phyloP scores from a whole-genome alignment of 1,140 invertebrate species.

The Uloborus diversus region DNA sequence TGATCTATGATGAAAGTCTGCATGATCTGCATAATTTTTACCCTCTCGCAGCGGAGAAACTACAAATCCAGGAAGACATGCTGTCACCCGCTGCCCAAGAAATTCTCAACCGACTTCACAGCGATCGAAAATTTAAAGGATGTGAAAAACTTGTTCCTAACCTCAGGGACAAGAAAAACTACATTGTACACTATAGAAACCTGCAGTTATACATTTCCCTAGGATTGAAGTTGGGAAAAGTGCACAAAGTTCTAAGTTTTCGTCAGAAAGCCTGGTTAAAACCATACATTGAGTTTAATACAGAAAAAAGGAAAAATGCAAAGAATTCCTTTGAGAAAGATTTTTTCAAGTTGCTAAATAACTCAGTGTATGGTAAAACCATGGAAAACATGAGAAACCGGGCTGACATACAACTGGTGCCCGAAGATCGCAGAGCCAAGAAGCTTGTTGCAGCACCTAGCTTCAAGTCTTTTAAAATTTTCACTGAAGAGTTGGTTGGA shows the following conservation, averaged over 20 bases:
- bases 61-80: background rate
- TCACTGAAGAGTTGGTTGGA: background rate
- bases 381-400: constrained; percentile 2
- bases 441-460: background rate
- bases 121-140: background rate
- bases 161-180: constrained; percentile 61
- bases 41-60: background rate
- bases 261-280: constrained; percentile 16
- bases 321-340: constrained; percentile 59
- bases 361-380: constrained; percentile 11
- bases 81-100: background rate
- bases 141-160: too few species aligned
- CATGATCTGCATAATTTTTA: background rate
- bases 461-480: background rate
- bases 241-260: constrained; percentile 59
- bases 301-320: constrained; percentile 59
- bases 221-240: constrained; percentile 61
- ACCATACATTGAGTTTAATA: constrained; percentile 63
- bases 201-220: constrained; percentile 67
- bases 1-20: background rate
- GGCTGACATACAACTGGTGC: background rate
- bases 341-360: constrained; percentile 13
- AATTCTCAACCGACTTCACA: background rate
- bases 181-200: constrained; percentile 68
- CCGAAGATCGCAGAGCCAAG: background rate